phyloP scores from a whole-genome alignment of 1,140 invertebrate genomes.

The Archegozetes longisetosus region DNA sequence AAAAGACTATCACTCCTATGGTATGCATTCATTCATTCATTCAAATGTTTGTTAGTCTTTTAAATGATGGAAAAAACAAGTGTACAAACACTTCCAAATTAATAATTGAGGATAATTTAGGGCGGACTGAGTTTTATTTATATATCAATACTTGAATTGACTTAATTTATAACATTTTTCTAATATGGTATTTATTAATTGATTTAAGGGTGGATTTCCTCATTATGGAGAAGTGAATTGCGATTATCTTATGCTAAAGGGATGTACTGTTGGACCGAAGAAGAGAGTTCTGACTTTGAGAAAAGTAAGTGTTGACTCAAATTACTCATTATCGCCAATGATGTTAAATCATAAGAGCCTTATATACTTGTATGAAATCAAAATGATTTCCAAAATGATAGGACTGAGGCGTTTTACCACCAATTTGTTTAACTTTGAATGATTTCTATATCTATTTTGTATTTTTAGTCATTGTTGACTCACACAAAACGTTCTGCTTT shows the following conservation, averaged over 20 bases:
- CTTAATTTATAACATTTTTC: constrained; percentile 3
- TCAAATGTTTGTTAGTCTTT: background rate
- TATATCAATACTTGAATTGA: background rate
- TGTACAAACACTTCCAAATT: constrained; percentile 14
- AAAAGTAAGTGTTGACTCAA: too few species aligned
- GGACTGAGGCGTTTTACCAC: constrained; percentile 22
- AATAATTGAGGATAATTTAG: constrained; percentile 16
- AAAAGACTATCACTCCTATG: constrained; percentile 98
- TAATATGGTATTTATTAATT: constrained; percentile 8
- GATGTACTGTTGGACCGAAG: constrained; percentile 92
- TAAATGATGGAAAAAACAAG: constrained; percentile 15
- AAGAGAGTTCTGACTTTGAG: constrained; percentile 96
- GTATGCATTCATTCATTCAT: constrained; percentile 22
- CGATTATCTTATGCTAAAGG: constrained; percentile 97
- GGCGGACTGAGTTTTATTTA: constrained; percentile 20
- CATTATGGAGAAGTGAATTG: constrained; percentile 99
- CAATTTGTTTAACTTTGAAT: background rate
- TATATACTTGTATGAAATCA: constrained; percentile 6
- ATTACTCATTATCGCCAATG: constrained; percentile 1
- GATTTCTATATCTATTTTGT: too few species aligned
- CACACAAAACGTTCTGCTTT: constrained; percentile 88
- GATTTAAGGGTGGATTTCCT: constrained; percentile 74
- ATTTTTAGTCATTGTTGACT: constrained; percentile 71
- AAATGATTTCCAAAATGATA: constrained; percentile 25
- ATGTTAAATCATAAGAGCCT: constrained; percentile 18